Evolutionary conservation across 2,797 vertebrate genomes (phyloP), one percentile per base, ranked within the genome.

Genomic region (Sternotherus odoratus): DNA sequence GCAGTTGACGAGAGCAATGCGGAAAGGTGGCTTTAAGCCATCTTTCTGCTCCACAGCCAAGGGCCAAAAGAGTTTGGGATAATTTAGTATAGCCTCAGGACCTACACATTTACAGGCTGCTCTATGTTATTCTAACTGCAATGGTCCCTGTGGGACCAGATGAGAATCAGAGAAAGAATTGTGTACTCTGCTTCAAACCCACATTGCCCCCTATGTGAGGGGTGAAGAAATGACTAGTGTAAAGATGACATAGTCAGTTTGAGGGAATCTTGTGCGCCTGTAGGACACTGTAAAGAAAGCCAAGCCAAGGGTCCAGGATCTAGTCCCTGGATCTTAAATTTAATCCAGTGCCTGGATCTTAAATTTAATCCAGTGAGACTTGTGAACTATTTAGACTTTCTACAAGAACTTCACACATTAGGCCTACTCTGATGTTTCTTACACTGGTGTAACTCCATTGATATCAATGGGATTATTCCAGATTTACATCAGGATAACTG

Each of bases 1-100:
- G 89, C 60, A 78, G 91, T 83, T 84, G 26, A 78, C n/a, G 56
- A 17, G 4, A 85, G 5, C 46, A 51, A 56, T 3, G 1, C 75
- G 82, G 83, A 84, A 95, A 79, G 4, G 33, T 74, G 88, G 66
- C 81, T 90, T n/a, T 56, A 85, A 91, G 84, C 53, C 87, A 12
- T 2, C 5, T 28, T 10, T 78, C 95, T 36, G 50, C 63, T 80
- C 63, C 57, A 36, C 50, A 88, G 36, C 33, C 48, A 54, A 92
- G 83, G 43, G 19, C 36, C 85, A 74, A 77, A 84, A 7, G 16
- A 89, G 2, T 5, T 49, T 43, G 3, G 4, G 46, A 28, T 51
- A 84, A 57, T 8, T 50, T 26, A 87, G 19, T 4, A 26, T 51
- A 60, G 1, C 7, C 15, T 63, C 85, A 80, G 19, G 46, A 63